phyloP scores from a whole-genome alignment of 2,888 invertebrate species.

The Tetanocera ferruginea region DNA sequence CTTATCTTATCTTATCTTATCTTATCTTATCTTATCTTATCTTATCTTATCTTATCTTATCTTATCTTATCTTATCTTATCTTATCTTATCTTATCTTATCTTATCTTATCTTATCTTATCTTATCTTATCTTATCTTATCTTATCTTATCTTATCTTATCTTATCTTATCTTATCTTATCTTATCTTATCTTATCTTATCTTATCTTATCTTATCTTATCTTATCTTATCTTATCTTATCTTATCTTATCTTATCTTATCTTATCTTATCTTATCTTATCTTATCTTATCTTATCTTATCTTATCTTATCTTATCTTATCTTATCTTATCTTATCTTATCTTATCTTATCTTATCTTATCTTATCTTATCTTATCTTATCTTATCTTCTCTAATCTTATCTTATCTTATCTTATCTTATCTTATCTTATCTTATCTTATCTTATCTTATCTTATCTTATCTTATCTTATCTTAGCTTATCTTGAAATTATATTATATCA shows the following conservation, averaged over 20 bases:
- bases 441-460: constrained; percentile 30
- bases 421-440: constrained; percentile 30
- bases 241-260: constrained; percentile 15
- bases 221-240: constrained; percentile 17
- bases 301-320: constrained; percentile 16
- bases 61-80: not conserved
- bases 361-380: constrained; percentile 28
- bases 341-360: constrained; percentile 30
- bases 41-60: constrained; percentile 5
- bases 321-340: constrained; percentile 22
- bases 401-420: constrained; percentile 30
- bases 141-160: constrained; percentile 1
- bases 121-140: constrained; percentile 9
- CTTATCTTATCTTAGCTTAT: constrained; percentile 28
- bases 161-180: constrained; percentile 15
- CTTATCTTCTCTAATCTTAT: constrained; percentile 22
- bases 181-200: constrained; percentile 20
- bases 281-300: constrained; percentile 20
- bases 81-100: constrained; percentile 3
- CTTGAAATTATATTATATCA: constrained; percentile 8
- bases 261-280: constrained; percentile 14
- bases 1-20: constrained; percentile 6
- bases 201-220: constrained; percentile 15
- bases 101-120: constrained; percentile 1
- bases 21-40: constrained; percentile 3